phyloP scores from a whole-genome alignment of 2,113 vertebrate genomes.

The Crocuta crocuta region DNA sequence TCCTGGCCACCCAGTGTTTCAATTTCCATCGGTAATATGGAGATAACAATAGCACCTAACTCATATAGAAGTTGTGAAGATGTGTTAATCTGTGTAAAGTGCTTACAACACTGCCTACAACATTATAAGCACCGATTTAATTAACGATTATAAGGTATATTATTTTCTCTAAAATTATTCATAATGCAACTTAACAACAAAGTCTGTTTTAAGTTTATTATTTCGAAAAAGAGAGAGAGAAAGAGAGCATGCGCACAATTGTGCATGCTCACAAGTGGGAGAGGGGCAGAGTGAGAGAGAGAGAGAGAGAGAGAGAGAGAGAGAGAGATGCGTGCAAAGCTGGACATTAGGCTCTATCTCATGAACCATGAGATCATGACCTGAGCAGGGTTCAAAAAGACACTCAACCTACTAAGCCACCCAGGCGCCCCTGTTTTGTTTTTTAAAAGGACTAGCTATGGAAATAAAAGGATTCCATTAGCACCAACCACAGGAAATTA shows the following conservation, averaged over 20 bases:
- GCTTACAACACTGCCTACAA: background rate
- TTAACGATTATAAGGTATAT: background rate
- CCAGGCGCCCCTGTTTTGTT: too few relatives aligned
- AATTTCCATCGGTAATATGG: background rate
- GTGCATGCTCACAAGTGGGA: too few relatives aligned
- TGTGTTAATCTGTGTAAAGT: background rate
- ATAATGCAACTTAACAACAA: slow-evolving; percentile 23
- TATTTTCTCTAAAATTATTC: slow-evolving; percentile 49
- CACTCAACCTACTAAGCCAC: too few relatives aligned
- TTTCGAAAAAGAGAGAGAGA: background rate
- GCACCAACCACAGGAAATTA: background rate
- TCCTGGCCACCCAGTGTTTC: background rate
- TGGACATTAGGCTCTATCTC: too few relatives aligned
- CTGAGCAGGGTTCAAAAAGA: too few relatives aligned
- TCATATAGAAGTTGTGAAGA: background rate
- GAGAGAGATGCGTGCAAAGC: too few relatives aligned
- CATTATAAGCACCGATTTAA: slow-evolving; percentile 20
- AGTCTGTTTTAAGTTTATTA: background rate
- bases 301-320: too few relatives aligned
- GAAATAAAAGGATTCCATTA: slow-evolving; percentile 6
- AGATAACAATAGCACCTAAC: background rate
- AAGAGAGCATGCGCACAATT: too few relatives aligned
- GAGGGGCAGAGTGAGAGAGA: too few relatives aligned
- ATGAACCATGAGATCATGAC: too few relatives aligned
- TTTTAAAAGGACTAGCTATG: background rate